Evolutionary conservation across 1,140 invertebrate genomes (phyloP), one percentile per base, ranked within the genome.

Genomic region (Vanessa atalanta): DNA sequence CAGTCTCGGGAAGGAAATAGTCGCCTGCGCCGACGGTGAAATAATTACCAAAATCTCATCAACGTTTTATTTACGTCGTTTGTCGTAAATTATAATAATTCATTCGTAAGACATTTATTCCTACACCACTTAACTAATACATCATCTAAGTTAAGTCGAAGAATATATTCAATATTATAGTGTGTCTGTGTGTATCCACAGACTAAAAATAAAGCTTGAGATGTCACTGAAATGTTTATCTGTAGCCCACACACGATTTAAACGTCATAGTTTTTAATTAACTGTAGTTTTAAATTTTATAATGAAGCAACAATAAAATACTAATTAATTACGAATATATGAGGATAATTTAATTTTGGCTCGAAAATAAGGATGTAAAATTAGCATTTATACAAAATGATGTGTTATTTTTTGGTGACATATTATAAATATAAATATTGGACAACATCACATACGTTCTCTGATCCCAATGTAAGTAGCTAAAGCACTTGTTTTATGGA

Each of bases 1-100:
- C 83, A 85, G 71, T 73, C 73, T 73, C 76, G 70, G 75, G 67
- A 82, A 83, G 76, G 82, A 72, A 85, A 74, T 81, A 75, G 76
- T 77, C 77, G 76, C 78, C 77, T 80, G 75, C 20, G 70, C 48
- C 64, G 66, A 63, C 73, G 71, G 79, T 80, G 72, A 73, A 51
- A 51, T 43, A 43, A 43, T 43, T 43, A 43, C 37, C 37, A 43
- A 43, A 43, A 43, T 57, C 68, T 63, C 47, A 63, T 69, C 53
- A 60, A 60, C 37, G 50, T 61, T 70, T 70, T 61, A 61, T 48
- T 69, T 47, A 51, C 14, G 14, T 57, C 53, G 16, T 23, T 48
- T 37, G 65, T 43, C 57, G 64, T 70, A 70, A 75, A 70, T 66
- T 70, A 74, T 63, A 12, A 31, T 63, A 55, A 65, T 47, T 50